Evolutionary conservation across 2,113 vertebrate genomes (phyloP).

Genomic region (Alexandromys fortis): DNA sequence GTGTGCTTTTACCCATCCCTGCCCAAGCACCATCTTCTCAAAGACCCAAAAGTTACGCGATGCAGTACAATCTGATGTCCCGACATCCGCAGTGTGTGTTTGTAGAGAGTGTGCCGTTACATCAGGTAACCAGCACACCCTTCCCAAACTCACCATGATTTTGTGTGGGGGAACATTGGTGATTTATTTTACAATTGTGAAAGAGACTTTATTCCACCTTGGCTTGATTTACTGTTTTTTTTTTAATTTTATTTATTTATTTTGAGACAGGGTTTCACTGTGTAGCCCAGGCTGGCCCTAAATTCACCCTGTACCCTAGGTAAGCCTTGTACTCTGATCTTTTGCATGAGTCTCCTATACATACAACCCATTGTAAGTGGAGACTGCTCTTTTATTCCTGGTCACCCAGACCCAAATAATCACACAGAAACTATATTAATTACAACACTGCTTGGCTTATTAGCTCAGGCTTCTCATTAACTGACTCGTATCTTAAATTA

Average conservation of each 20-base stretch:
- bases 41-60: background rate
- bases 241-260: background rate
- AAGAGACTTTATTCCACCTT: background rate
- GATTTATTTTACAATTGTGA: background rate
- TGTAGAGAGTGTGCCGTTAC: background rate
- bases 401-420: no score
- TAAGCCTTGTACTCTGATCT: background rate
- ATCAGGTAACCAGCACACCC: background rate
- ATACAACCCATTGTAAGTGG: no score
- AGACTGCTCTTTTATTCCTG: no score
- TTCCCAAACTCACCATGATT: background rate
- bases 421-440: no score
- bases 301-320: background rate
- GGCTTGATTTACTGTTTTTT: background rate
- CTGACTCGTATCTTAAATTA: no score
- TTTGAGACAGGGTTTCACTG: background rate
- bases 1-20: accelerated
- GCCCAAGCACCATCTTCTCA: background rate
- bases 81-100: background rate
- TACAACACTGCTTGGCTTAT: no score
- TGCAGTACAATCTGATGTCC: background rate
- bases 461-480: no score
- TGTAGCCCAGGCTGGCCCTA: background rate
- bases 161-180: background rate
- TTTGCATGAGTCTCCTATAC: no score